A percentile compares a stretch with the other conserved stretches of the same genome.
These are phyloP conservation scores for Dromiciops gliroides DNA, from an alignment of 2,113 vertebrate species.

Conservation along the genomic window DNA sequence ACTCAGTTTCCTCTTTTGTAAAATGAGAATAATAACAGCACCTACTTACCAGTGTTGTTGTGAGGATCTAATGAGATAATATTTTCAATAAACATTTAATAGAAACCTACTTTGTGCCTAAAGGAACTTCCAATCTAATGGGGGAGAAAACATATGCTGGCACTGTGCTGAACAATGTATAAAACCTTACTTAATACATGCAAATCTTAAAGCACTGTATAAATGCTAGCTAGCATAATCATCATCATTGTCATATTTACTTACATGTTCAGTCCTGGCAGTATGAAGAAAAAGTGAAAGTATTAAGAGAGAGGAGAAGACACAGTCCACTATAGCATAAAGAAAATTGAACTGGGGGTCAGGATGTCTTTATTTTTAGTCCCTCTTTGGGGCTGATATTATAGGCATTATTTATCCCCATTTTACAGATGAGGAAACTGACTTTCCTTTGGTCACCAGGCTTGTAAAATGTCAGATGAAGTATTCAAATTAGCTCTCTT, in stretches of 20 bases:
- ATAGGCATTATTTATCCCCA: not conserved
- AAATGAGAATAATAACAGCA: not conserved
- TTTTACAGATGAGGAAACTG: not conserved
- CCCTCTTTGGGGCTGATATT: not conserved
- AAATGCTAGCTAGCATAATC: not conserved
- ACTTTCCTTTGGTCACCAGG: not conserved
- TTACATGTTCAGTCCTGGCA: not conserved
- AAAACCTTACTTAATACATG: not conserved
- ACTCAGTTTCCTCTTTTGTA: not conserved
- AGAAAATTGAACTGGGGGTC: not conserved
- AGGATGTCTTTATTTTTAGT: not conserved
- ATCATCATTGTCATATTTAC: not conserved
- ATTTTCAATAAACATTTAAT: not conserved
- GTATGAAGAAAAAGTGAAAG: not conserved
- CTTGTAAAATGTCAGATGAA: not conserved
- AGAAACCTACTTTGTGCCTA: not conserved
- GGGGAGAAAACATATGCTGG: not conserved
- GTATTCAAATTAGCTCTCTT: not conserved
- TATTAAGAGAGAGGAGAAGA: not conserved
- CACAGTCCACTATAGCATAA: not conserved
- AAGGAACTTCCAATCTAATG: not conserved
- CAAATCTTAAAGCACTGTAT: not conserved
- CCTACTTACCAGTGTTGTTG: not conserved
- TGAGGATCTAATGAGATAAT: not conserved
- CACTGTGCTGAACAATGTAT: not conserved